Percentiles rank a stretch among this genome's conserved stretches.
Conservation (phyloP, 2,888 invertebrate genomes). For the Idaea biselata region DNA sequence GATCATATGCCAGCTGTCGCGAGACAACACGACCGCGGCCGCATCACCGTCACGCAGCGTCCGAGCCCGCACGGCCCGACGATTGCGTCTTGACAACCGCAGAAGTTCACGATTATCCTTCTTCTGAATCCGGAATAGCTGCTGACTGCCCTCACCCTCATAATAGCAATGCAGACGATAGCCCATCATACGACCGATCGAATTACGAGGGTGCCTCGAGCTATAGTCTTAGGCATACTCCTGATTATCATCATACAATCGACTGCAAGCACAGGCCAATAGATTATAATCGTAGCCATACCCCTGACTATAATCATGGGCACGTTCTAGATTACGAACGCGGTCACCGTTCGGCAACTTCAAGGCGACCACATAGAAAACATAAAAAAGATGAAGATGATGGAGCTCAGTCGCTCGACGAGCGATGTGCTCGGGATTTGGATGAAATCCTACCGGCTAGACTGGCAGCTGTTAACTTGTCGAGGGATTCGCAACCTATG, state of each 20-base stretch:
- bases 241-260: constrained; percentile 65
- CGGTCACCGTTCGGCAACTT: constrained; percentile 65
- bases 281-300: constrained; percentile 68
- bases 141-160: constrained; percentile 75
- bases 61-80: constrained; percentile 72
- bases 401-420: constrained; percentile 71
- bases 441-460: constrained; percentile 77
- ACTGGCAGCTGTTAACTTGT: constrained; percentile 72
- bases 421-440: constrained; percentile 71
- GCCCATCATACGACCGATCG: constrained; percentile 71
- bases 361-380: constrained; percentile 61
- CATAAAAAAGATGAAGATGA: constrained; percentile 70
- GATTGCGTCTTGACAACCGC: constrained; percentile 72
- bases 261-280: constrained; percentile 67
- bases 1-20: constrained; percentile 72
- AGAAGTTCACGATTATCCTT: constrained; percentile 77
- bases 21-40: constrained; percentile 65
- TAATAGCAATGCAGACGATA: constrained; percentile 71
- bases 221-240: constrained; percentile 65
- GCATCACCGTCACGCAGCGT: constrained; percentile 68
- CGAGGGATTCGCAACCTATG: constrained; percentile 68
- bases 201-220: constrained; percentile 72
- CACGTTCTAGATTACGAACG: constrained; percentile 67
- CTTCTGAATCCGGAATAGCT: constrained; percentile 78
- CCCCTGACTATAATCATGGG: constrained; percentile 69